These are phyloP conservation scores for Bruchidius siliquastri DNA, from an alignment of 2,888 invertebrate genomes.

Conservation along the genomic window DNA sequence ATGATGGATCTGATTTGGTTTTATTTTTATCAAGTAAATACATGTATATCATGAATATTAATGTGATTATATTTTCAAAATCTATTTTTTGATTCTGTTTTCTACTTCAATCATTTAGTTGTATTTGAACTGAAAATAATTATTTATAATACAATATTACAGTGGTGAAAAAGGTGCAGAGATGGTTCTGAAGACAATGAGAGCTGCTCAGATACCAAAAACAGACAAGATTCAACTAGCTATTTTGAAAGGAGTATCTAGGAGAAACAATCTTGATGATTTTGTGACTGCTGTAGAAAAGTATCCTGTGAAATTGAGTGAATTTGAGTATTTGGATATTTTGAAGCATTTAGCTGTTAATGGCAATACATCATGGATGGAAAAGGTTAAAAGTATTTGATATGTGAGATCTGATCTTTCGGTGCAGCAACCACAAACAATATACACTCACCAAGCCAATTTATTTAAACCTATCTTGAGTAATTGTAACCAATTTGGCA, in stretches of 20 bases:
- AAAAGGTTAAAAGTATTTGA: slow-evolving; percentile 16
- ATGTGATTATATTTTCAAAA: no score
- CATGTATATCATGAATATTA: no score
- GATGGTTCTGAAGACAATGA: slow-evolving; percentile 56
- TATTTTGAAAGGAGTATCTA: slow-evolving; percentile 51
- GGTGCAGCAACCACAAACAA: background rate
- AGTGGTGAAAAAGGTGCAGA: slow-evolving; percentile 48
- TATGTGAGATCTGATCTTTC: no score
- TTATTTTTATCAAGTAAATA: no score
- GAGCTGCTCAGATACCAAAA: slow-evolving; percentile 50
- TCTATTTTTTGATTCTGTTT: no score
- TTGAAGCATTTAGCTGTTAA: slow-evolving; percentile 48
- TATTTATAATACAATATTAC: no score
- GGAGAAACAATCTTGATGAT: slow-evolving; percentile 43
- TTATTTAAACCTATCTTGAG: no score
- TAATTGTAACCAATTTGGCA: no score
- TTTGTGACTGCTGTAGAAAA: slow-evolving; percentile 44
- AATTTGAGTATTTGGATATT: slow-evolving; percentile 43
- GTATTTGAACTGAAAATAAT: no score
- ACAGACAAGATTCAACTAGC: slow-evolving; percentile 52
- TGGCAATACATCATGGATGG: slow-evolving; percentile 19
- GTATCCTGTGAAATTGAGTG: slow-evolving; percentile 32
- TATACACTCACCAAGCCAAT: no score
- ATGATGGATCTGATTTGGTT: no score
- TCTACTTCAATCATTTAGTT: no score